Evolutionary conservation across 2,888 invertebrate genomes (phyloP), one percentile per base, ranked within the genome.

Genomic region (Pseudeuparius sepicola): DNA sequence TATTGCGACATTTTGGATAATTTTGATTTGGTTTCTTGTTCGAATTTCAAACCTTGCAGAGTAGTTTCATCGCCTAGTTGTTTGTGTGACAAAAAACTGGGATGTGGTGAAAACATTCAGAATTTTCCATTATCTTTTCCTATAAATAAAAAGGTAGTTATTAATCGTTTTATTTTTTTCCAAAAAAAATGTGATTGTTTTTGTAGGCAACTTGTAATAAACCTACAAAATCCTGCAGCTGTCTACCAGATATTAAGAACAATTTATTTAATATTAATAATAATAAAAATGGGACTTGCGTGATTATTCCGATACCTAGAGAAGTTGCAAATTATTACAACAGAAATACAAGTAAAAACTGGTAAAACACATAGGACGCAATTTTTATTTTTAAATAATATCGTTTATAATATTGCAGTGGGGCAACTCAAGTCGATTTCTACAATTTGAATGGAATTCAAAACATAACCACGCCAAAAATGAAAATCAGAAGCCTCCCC

Each of bases 321-420:
- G 59, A 59, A 39, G 53, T 54, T 10, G 54, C 51, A 13, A 58
- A 56, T 42, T 59, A 59, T 38, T 59, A 56, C 36, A 60, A 50
- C 40, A 49, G 60, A 42, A n/a, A n/a, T n/a, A n/a, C n/a, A n/a
- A n/a, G n/a, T n/a, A n/a, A n/a, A n/a, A n/a, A n/a, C n/a, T n/a
- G n/a, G n/a, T n/a, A n/a, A n/a, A n/a, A n/a, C n/a, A n/a, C n/a
- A n/a, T n/a, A n/a, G n/a, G n/a, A n/a, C n/a, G n/a, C n/a, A n/a
- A n/a, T n/a, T n/a, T 37, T 39, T 34, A 10, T 29, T 25, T 29
- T 23, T 14, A 14, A 4, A 10, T n/a, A 14, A 14, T 3, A 31
- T 14, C 3, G 11, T 2, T n/a, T 14, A 10, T 32, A 10, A 7
- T 7, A 14, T 36, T 37, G 12, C 17, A 40, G 37, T 4, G 34